Base-by-base conservation (phyloP, 2,113 vertebrate genomes). In the Phyllostomus discolor region DNA sequence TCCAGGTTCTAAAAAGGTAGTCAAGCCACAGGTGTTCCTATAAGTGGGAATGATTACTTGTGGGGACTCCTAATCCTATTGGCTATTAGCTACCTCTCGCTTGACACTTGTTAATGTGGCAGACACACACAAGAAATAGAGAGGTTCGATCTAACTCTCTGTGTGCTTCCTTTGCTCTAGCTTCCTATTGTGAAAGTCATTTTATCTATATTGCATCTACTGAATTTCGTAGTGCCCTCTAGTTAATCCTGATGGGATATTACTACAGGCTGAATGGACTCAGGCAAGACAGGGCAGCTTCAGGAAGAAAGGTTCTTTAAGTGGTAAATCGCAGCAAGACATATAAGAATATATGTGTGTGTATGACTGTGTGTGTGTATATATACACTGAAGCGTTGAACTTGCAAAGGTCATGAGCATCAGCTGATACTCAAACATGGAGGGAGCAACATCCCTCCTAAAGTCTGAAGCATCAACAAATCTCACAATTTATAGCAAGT, bases 311-410 rank as follows among this genome's bases (percentile, higher is more conserved):
- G 76, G 35, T 67, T 80, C 43, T 88, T 92, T 81, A 95, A 94
- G 94, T 93, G 95, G 82, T 96, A 35, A 86, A 96, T 88, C 90
- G 91, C 43, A 95, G 57, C 24, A 95, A 95, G 73, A 97, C 94
- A 94, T 5, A 43, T 9, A 46, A 78, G 22, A n/a, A 17, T 94
- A 69, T 73, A 20, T 33, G 3, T 12, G 76, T 35, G 28, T 10
- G 16, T 52, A 31, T 78, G 46, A n/a, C 28, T 78, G 48, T 52
- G 19, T 79, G 31, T 78, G 8, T 48, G 1, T 11, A 52, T 89
- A 52, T 89, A 67, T 67, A 17, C 19, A 10, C 22, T 28, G 14
- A 43, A 28, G 64, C 12, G 15, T 7, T 52, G 10, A 14, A 1
- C 1, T 5, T 46, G 33, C 5, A 17, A 43, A 59, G 15, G 8